Base-by-base conservation (phyloP, 2,888 invertebrate genomes). In the Biston stratarius region DNA sequence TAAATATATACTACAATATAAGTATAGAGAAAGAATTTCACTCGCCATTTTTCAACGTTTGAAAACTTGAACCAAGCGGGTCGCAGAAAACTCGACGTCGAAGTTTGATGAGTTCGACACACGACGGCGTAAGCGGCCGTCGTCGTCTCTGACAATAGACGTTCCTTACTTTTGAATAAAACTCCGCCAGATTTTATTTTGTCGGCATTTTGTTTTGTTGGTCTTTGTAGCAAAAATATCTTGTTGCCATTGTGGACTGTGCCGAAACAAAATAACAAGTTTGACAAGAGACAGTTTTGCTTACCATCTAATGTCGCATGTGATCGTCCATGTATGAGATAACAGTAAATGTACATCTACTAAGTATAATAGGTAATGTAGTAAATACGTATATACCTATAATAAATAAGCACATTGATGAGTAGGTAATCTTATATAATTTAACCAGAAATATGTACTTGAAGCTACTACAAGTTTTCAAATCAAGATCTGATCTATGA, bases 31-130 rank as follows among this genome's bases (percentile, higher is more conserved):
- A 77, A 81, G 24, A 77, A 80, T 80, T 83, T 81, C 72, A 61
- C 79, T 59, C 55, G 38, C 59, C 48, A 85, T 84, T 82, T 83
- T 86, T 84, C 78, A 77, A 77, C 76, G 76, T 80, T 83, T 76
- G 69, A 68, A 82, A 84, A 83, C 77, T 84, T 79, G 73, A 73
- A 73, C 73, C 70, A 77, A 75, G 67, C 72, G 73, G 71, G 72
- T 61, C 70, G 71, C 72, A 73, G 73, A 72, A 75, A 82, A 78
- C 77, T 76, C 72, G 66, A 60, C 77, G 78, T 67, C 74, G 77
- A 89, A 89, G 82, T 89, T 89, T 87, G 88, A 89, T 89, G 87
- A 89, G 88, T 89, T 89, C 87, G 88, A 89, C 88, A 87, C 80
- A 83, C 81, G 81, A 72, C 78, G 79, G 75, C 76, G 78, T 80